Conservation (phyloP, 2,888 invertebrate species). For the Drepanosiphum platanoidis region DNA sequence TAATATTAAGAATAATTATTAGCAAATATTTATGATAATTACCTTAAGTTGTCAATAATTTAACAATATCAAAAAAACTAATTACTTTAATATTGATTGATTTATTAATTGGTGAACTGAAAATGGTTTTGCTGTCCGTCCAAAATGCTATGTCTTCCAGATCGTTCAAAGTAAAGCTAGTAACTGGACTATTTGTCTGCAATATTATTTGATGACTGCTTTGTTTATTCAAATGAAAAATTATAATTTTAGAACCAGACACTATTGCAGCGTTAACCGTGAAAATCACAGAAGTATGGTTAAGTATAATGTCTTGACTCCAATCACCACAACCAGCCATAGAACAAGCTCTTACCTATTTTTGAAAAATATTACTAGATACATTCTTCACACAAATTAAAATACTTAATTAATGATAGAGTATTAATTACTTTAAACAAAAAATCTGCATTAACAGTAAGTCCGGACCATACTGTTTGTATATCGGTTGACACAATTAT, state of each 20-base stretch:
- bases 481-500: constrained; percentile 19
- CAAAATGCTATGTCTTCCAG: constrained; percentile 82
- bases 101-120: constrained; percentile 61
- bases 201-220: constrained; percentile 72
- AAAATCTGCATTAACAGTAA: constrained; percentile 8
- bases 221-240: constrained; percentile 77
- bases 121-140: constrained; percentile 70
- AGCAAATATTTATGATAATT: background rate
- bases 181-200: constrained; percentile 75
- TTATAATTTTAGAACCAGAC: constrained; percentile 43
- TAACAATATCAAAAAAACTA: background rate
- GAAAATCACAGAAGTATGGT: constrained; percentile 64
- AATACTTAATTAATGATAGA: constrained; percentile 8
- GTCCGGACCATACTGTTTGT: constrained; percentile 27
- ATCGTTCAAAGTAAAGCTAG: constrained; percentile 76
- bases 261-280: constrained; percentile 46
- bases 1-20: background rate
- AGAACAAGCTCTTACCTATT: constrained; percentile 82
- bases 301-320: constrained; percentile 71
- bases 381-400: background rate
- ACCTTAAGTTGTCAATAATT: background rate
- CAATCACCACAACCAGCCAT: constrained; percentile 79
- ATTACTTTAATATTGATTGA: constrained; percentile 66
- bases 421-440: constrained; percentile 53
- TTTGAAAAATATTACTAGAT: background rate